Evolutionary conservation across 2,888 invertebrate species (phyloP).

Genomic region (Cheilosia variabilis): DNA sequence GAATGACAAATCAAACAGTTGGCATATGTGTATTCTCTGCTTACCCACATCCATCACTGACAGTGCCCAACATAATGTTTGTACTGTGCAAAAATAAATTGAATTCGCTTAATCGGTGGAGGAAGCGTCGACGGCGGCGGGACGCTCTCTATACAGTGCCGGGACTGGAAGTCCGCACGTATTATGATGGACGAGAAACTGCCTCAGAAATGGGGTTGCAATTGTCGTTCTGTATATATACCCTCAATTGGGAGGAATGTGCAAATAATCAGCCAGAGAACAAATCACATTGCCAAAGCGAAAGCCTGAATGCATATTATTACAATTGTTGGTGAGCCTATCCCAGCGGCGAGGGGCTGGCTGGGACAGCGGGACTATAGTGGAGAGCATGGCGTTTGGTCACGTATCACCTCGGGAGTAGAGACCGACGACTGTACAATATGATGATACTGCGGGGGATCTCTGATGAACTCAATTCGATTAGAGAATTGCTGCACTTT

Average conservation of each 20-base stretch:
- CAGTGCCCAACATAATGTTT: not conserved
- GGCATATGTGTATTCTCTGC: conserved; percentile 28
- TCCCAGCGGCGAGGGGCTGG: not conserved
- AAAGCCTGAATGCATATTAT: conserved; percentile 69
- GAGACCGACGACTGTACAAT: not conserved
- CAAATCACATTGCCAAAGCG: conserved; percentile 52
- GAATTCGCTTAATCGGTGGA: conserved; percentile 59
- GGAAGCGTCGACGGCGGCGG: conserved; percentile 27
- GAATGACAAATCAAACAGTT: conserved; percentile 40
- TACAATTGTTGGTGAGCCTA: not conserved
- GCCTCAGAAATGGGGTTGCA: conserved; percentile 69
- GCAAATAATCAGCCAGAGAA: conserved; percentile 68
- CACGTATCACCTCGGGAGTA: conserved; percentile 67
- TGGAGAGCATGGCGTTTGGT: conserved; percentile 73
- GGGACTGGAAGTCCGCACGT: conserved; percentile 23
- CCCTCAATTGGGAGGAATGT: conserved; percentile 71
- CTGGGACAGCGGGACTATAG: conserved; percentile 31
- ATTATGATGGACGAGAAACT: conserved; percentile 15
- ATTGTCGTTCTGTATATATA: conserved; percentile 38
- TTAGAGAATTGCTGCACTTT: conserved; percentile 55
- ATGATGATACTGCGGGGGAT: conserved; percentile 61
- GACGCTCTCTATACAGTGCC: conserved; percentile 26
- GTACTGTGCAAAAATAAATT: conserved; percentile 57
- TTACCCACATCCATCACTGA: conserved; percentile 43
- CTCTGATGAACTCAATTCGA: conserved; percentile 64